phyloP scores from a whole-genome alignment of 2,113 vertebrate genomes.

The Carassius carassius region DNA sequence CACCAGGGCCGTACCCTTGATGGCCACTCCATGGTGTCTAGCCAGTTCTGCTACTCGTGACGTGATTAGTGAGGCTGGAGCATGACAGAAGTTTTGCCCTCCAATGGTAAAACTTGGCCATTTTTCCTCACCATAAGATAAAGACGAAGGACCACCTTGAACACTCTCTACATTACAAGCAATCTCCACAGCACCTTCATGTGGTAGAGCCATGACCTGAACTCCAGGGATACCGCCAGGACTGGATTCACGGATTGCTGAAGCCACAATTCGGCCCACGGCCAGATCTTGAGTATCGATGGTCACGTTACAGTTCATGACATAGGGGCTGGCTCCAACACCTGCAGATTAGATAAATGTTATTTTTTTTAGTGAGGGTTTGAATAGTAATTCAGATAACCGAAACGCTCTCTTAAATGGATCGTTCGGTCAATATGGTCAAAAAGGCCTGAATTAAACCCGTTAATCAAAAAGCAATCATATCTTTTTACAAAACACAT shows the following conservation, averaged over 20 bases:
- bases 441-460: no score
- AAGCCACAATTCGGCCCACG: conserved; percentile 65
- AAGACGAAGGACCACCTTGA: neutral
- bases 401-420: neutral
- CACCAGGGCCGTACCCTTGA: conserved; percentile 66
- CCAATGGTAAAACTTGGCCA: conserved; percentile 63
- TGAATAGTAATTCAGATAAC: neutral
- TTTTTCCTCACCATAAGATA: conserved; percentile 35
- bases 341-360: conserved; percentile 61
- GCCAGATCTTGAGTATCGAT: conserved; percentile 72
- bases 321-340: conserved; percentile 70
- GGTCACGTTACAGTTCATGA: conserved; percentile 81
- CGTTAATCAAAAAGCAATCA: no score
- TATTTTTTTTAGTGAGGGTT: neutral
- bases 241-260: conserved; percentile 66
- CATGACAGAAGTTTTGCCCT: conserved; percentile 65
- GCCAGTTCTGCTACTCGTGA: conserved; percentile 69
- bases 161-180: conserved; percentile 76
- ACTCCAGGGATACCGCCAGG: conserved; percentile 71
- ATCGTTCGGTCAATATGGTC: neutral
- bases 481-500: no score
- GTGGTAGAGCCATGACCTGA: conserved; percentile 75
- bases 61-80: conserved; percentile 69
- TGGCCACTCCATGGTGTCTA: conserved; percentile 56
- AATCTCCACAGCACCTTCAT: conserved; percentile 71